Conservation (phyloP, 2,888 invertebrate genomes). For the Eupelmus urozonus region DNA sequence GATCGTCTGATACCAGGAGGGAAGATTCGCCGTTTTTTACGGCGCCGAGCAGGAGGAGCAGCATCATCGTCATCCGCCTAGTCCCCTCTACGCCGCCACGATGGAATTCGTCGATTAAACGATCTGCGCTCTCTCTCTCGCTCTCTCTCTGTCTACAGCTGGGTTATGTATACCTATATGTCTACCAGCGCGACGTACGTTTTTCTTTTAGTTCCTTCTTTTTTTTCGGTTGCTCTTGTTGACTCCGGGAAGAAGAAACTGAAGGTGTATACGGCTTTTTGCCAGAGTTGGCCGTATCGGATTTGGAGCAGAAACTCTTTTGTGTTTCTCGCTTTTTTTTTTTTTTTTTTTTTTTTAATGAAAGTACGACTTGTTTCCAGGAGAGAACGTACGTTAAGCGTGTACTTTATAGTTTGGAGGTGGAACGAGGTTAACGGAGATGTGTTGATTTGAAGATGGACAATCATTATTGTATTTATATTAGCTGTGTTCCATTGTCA, state of each 20-base stretch:
- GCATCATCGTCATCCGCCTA: conserved; percentile 34
- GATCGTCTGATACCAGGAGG: conserved; percentile 82
- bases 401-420: too few relatives aligned
- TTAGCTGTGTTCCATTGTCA: conserved; percentile 1
- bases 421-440: neutral
- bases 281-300: neutral
- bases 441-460: neutral
- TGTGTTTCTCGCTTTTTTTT: neutral
- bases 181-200: too few relatives aligned
- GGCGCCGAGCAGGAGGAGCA: conserved; percentile 45
- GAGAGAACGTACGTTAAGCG: too few relatives aligned
- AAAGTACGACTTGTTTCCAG: neutral
- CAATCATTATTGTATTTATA: conserved; percentile 7
- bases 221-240: neutral
- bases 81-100: conserved; percentile 51
- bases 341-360: neutral
- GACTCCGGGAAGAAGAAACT: neutral
- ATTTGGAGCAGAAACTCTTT: neutral
- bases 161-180: too few relatives aligned
- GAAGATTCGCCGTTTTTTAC: conserved; percentile 59
- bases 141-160: too few relatives aligned
- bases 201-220: neutral
- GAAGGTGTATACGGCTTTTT: neutral
- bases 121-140: neutral
- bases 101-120: conserved; percentile 48